These are phyloP conservation scores for Spodoptera littoralis DNA, from an alignment of 2,888 invertebrate genomes.

Conservation along the genomic window DNA sequence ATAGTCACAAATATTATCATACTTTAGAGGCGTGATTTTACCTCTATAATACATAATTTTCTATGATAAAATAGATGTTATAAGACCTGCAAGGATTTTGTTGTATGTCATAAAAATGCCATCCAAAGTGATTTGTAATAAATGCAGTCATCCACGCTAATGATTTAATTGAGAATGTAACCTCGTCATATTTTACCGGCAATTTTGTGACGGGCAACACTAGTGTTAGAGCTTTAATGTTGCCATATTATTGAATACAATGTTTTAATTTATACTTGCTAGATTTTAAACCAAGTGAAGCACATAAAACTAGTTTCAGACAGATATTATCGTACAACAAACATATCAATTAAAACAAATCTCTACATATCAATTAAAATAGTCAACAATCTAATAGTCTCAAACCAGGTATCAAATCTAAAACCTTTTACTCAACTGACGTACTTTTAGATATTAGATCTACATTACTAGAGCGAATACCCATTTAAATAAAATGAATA, in stretches of 20 bases:
- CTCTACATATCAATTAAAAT: no score
- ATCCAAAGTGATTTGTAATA: conserved; percentile 54
- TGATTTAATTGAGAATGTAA: conserved; percentile 56
- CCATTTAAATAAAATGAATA: no score
- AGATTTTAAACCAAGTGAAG: no score
- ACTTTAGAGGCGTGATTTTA: conserved; percentile 5
- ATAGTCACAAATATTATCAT: no score
- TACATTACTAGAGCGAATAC: no score
- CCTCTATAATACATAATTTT: neutral
- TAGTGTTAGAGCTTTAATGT: conserved; percentile 15
- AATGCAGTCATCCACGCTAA: conserved; percentile 55
- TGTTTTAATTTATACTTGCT: neutral
- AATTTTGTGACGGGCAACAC: conserved; percentile 53
- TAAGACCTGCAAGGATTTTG: conserved; percentile 35
- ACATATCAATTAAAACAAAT: no score
- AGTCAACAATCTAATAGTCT: no score
- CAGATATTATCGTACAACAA: no score
- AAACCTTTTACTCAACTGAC: no score
- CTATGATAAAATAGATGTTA: neutral
- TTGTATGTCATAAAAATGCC: conserved; percentile 45
- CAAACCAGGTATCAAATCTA: no score
- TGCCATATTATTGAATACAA: conserved; percentile 20
- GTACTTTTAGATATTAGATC: no score
- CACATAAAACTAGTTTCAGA: no score
- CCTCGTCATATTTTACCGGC: conserved; percentile 57